A percentile compares a stretch with the other conserved stretches of the same genome.
Evolutionary conservation across 2,888 invertebrate genomes (phyloP).

Genomic region (Cenopis cana): DNA sequence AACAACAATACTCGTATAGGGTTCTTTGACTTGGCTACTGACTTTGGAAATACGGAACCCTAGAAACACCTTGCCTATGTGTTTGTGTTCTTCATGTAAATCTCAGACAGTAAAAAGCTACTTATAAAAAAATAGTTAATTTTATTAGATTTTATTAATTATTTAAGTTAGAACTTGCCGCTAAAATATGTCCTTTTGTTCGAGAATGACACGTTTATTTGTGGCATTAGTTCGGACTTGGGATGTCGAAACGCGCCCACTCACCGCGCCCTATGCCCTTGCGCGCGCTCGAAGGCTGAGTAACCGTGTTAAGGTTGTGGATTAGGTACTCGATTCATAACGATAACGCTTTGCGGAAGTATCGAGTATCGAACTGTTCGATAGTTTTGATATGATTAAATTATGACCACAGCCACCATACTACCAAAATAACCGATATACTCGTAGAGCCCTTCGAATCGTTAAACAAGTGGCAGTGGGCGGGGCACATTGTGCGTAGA

Average conservation of each 20-base stretch:
- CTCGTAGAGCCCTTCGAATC: too few relatives aligned
- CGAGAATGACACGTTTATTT: neutral
- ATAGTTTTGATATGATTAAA: neutral
- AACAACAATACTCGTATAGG: neutral
- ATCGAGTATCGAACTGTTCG: neutral
- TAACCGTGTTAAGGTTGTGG: slow-evolving; percentile 9
- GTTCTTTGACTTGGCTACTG: slow-evolving; percentile 1
- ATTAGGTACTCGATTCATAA: neutral
- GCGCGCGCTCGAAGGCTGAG: slow-evolving; percentile 1
- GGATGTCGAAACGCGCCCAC: slow-evolving; percentile 15
- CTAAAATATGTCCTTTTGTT: too few relatives aligned
- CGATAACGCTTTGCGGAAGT: slow-evolving; percentile 3
- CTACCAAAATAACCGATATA: too few relatives aligned
- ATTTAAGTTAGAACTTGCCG: too few relatives aligned
- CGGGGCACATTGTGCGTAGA: too few relatives aligned
- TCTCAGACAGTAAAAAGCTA: too few relatives aligned
- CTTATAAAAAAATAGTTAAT: too few relatives aligned
- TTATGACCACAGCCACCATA: too few relatives aligned
- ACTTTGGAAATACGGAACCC: neutral
- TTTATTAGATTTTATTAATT: too few relatives aligned
- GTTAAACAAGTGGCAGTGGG: too few relatives aligned
- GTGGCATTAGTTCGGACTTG: neutral
- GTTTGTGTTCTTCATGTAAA: too few relatives aligned
- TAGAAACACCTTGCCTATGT: too few relatives aligned
- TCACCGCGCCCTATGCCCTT: slow-evolving; percentile 2